Evolutionary conservation across 2,113 vertebrate species (phyloP).

Genomic region (Lycaon pictus): DNA sequence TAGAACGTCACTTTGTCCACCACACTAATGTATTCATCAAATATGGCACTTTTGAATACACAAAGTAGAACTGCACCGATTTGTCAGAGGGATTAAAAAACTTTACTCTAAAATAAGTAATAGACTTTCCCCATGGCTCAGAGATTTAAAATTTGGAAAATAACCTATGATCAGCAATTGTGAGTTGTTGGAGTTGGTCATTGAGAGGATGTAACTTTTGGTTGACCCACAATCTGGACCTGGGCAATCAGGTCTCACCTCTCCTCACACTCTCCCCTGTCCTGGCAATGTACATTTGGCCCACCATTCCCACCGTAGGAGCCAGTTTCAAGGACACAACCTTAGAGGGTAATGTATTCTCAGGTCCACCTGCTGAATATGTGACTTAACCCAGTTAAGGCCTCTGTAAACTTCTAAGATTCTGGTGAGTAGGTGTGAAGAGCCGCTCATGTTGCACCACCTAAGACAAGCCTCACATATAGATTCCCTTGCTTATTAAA

Average conservation of each 20-base stretch:
- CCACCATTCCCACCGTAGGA: neutral
- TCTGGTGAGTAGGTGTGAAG: neutral
- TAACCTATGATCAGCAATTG: neutral
- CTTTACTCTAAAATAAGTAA: too few species aligned
- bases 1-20: neutral
- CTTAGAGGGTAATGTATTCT: neutral
- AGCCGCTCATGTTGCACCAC: neutral
- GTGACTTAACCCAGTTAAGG: neutral
- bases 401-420: neutral
- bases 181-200: neutral
- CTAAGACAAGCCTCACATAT: neutral
- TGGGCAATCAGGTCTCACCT: too few species aligned
- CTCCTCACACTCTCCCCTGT: neutral
- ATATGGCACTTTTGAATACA: neutral
- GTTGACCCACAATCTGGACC: neutral
- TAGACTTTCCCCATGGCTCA: too few species aligned
- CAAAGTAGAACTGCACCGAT: neutral
- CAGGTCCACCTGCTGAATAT: neutral
- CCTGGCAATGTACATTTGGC: neutral
- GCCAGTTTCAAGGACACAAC: neutral
- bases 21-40: neutral
- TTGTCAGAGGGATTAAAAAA: neutral
- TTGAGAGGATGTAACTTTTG: neutral
- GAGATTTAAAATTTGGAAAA: conserved; percentile 29
- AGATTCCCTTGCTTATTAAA: neutral